Evolutionary conservation across 2,797 vertebrate genomes (phyloP).

Genomic region (Centropyge bicolor): DNA sequence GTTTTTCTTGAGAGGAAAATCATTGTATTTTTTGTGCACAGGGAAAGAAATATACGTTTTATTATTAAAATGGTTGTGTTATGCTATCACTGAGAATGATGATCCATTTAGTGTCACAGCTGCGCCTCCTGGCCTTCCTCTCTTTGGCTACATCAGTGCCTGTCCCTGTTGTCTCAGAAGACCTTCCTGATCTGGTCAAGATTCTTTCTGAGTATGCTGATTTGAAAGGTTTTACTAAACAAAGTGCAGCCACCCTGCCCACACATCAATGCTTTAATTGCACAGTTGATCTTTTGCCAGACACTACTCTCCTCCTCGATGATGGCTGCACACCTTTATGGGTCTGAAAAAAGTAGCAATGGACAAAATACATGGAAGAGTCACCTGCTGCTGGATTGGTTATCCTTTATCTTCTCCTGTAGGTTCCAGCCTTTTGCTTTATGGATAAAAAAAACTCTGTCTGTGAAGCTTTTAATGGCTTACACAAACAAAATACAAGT

Average conservation of each 20-base stretch:
- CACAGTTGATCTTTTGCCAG: constrained; percentile 52
- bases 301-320: constrained; percentile 1
- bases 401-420: not conserved
- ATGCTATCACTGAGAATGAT: not conserved
- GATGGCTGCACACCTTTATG: constrained; percentile 25
- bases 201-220: not conserved
- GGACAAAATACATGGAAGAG: not conserved
- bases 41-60: no score
- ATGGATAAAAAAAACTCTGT: not conserved
- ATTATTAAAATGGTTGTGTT: not conserved
- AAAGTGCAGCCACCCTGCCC: constrained; percentile 25
- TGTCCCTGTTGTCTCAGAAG: not conserved
- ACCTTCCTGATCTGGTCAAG: constrained; percentile 9
- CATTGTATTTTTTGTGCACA: not conserved
- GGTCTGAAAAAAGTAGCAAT: not conserved
- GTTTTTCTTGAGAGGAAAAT: not conserved
- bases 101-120: not conserved
- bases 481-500: not conserved
- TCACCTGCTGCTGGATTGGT: not conserved
- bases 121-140: constrained; percentile 3
- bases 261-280: constrained; percentile 47
- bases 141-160: not conserved
- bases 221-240: constrained; percentile 39
- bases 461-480: not conserved
- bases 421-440: not conserved